phyloP scores from a whole-genome alignment of 1,140 invertebrate genomes.

The Caenorhabditis latens region DNA sequence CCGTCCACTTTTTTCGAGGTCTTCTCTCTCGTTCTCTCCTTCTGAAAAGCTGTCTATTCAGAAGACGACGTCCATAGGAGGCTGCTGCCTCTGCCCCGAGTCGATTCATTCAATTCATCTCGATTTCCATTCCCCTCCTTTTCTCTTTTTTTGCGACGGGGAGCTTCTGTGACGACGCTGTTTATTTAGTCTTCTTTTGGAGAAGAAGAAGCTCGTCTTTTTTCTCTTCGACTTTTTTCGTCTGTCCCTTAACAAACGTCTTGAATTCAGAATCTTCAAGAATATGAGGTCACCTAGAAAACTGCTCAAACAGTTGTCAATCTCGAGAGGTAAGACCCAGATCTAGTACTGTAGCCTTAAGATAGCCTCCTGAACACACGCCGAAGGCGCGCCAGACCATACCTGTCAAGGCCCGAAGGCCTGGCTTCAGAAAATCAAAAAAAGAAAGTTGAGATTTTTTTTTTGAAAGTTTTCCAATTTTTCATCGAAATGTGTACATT shows the following conservation, averaged over 20 bases:
- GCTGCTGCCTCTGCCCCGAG: not conserved
- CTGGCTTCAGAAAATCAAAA: too few species aligned
- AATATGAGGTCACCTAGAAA: conserved; percentile 59
- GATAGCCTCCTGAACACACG: too few species aligned
- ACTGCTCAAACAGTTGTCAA: conserved; percentile 58
- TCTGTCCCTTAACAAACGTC: not conserved
- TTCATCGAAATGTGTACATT: too few species aligned
- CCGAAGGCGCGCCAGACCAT: too few species aligned
- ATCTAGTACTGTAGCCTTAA: not conserved
- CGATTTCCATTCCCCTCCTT: conserved; percentile 38
- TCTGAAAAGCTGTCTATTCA: not conserved
- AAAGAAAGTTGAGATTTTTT: too few species aligned
- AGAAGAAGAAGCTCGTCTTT: not conserved
- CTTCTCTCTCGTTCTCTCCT: not conserved
- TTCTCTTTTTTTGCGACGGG: not conserved
- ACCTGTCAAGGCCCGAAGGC: too few species aligned
- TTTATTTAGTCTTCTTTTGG: conserved; percentile 40
- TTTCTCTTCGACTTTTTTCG: not conserved
- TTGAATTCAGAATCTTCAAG: conserved; percentile 25
- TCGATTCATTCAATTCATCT: conserved; percentile 51
- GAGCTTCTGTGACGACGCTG: not conserved
- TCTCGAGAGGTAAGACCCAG: conserved; percentile 41
- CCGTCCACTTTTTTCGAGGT: too few species aligned
- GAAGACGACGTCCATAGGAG: not conserved
- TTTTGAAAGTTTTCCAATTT: too few species aligned